A percentile compares a stretch with the other conserved stretches of the same genome.
Evolutionary conservation across 1,140 invertebrate genomes (phyloP).

Genomic region (Drosophila suzukii): DNA sequence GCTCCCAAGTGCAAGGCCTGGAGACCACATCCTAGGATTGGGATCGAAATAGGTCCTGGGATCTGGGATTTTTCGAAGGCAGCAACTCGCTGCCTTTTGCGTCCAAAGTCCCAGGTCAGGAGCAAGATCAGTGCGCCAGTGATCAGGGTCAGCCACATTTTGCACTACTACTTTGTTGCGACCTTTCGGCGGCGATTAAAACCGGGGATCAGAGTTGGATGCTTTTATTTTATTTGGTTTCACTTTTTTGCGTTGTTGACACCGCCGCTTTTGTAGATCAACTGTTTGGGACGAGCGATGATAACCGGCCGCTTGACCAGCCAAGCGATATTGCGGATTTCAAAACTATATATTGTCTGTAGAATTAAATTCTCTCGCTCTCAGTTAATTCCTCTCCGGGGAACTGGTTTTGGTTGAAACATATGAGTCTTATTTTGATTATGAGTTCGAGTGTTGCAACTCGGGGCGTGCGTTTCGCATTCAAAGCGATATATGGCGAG

Average conservation of each 20-base stretch:
- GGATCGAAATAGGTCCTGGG: constrained; percentile 47
- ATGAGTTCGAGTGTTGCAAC: constrained; percentile 23
- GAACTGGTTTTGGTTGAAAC: constrained; percentile 29
- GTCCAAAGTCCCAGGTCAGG: constrained; percentile 60
- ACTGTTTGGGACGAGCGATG: constrained; percentile 38
- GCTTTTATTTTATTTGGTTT: neutral
- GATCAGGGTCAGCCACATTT: constrained; percentile 61
- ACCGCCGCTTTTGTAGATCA: constrained; percentile 32
- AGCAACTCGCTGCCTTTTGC: constrained; percentile 44
- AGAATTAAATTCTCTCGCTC: constrained; percentile 24
- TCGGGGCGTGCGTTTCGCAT: constrained; percentile 14
- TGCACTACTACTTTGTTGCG: neutral
- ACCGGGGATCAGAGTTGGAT: neutral
- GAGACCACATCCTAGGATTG: constrained; percentile 52
- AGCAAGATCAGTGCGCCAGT: constrained; percentile 41
- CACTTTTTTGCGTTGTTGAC: constrained; percentile 41
- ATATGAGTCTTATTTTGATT: constrained; percentile 18
- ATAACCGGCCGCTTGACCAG: constrained; percentile 48
- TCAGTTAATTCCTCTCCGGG: constrained; percentile 2
- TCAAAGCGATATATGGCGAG: neutral
- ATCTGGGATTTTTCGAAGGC: constrained; percentile 43
- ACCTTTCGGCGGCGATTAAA: constrained; percentile 13
- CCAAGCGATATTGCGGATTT: constrained; percentile 53
- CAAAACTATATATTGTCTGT: constrained; percentile 19
- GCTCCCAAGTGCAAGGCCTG: constrained; percentile 55